A percentile compares a stretch with the other conserved stretches of the same genome.
These are phyloP conservation scores for Hyperoplus immaculatus DNA, from an alignment of 2,797 vertebrate species.

Conservation along the genomic window DNA sequence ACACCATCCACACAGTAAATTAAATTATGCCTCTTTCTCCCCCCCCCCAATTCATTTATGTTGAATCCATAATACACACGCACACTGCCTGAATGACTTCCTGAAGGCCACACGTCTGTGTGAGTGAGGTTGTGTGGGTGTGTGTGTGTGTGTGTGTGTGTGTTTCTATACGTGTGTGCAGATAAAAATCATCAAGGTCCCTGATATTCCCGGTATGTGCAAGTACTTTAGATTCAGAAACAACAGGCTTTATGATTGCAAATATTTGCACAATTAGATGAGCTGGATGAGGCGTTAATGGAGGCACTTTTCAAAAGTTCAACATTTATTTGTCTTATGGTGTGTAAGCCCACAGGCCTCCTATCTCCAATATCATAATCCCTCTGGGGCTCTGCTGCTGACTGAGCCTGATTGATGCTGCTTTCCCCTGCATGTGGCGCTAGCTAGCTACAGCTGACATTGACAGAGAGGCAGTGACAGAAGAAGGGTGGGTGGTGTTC, in stretches of 20 bases:
- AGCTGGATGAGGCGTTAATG: slow-evolving; percentile 60
- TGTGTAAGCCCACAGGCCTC: slow-evolving; percentile 46
- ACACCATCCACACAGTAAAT: slow-evolving; percentile 35
- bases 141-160: slow-evolving; percentile 2
- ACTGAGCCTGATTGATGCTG: slow-evolving; percentile 71
- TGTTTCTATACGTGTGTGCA: slow-evolving; percentile 12
- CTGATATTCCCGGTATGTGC: slow-evolving; percentile 30
- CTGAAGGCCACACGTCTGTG: slow-evolving; percentile 31
- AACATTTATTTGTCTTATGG: slow-evolving; percentile 55
- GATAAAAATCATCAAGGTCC: slow-evolving; percentile 44
- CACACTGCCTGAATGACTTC: slow-evolving; percentile 14
- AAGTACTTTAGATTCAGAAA: slow-evolving; percentile 46
- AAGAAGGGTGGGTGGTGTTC: slow-evolving; percentile 59
- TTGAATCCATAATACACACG: slow-evolving; percentile 36
- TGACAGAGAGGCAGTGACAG: slow-evolving; percentile 75
- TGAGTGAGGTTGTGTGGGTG: slow-evolving; percentile 5
- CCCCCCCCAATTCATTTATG: slow-evolving; percentile 38
- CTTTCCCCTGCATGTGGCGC: slow-evolving; percentile 44
- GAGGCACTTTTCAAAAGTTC: slow-evolving; percentile 57
- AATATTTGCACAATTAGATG: slow-evolving; percentile 67
- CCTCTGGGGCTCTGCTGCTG: slow-evolving; percentile 48
- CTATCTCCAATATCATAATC: slow-evolving; percentile 64
- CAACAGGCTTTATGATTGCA: slow-evolving; percentile 52
- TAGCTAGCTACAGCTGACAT: slow-evolving; percentile 56
- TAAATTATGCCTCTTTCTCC: slow-evolving; percentile 14